These are phyloP conservation scores for Etheostoma spectabile DNA, from an alignment of 2,113 vertebrate species.

Conservation along the genomic window DNA sequence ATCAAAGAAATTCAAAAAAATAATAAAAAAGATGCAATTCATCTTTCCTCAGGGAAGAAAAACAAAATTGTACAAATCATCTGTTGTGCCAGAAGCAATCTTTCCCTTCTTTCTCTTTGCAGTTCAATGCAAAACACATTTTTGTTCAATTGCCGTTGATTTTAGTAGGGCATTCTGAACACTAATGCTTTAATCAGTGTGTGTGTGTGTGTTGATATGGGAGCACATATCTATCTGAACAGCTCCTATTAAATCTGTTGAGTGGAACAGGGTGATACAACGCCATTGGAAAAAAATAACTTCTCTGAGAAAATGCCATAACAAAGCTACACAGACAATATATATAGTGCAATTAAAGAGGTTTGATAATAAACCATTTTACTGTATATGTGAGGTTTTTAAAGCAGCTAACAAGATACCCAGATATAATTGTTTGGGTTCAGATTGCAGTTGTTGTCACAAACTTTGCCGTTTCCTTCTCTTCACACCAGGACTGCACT, in stretches of 20 bases:
- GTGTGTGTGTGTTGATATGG: neutral
- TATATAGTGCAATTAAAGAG: neutral
- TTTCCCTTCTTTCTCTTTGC: constrained; percentile 21
- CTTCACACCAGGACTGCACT: neutral
- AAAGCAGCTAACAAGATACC: neutral
- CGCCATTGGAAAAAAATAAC: neutral
- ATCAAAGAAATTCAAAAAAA: constrained; percentile 37
- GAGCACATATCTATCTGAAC: constrained; percentile 33
- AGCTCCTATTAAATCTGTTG: constrained; percentile 41
- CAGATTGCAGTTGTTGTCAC: neutral
- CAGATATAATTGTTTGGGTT: neutral
- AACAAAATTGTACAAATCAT: constrained; percentile 59
- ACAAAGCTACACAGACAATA: neutral
- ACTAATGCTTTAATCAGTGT: constrained; percentile 46
- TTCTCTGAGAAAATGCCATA: neutral
- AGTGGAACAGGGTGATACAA: constrained; percentile 11
- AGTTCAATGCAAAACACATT: constrained; percentile 46
- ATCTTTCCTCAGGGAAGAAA: constrained; percentile 49
- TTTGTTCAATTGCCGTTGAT: constrained; percentile 59
- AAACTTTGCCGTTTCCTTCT: neutral
- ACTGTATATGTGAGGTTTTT: neutral
- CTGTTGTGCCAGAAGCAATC: constrained; percentile 43
- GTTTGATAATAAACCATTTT: neutral
- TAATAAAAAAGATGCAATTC: constrained; percentile 26
- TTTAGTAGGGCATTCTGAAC: constrained; percentile 50